phyloP scores from a whole-genome alignment of 2,888 invertebrate genomes.

The Himalopsyche anomala region DNA sequence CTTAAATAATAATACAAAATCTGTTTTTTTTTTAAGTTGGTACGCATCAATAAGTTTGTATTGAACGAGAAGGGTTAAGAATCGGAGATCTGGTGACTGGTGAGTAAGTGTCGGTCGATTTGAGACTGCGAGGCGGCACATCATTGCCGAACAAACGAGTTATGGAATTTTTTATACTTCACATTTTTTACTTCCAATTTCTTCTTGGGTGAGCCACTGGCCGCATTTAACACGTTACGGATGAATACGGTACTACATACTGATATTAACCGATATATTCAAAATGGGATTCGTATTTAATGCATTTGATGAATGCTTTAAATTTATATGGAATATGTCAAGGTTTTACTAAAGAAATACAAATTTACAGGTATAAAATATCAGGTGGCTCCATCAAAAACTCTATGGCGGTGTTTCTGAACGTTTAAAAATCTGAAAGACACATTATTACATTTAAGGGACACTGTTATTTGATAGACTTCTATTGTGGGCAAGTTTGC shows the following conservation, averaged over 20 bases:
- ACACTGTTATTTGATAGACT: too few species aligned
- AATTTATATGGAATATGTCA: too few species aligned
- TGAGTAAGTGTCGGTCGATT: slow-evolving; percentile 11
- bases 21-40: background rate
- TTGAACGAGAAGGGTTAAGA: background rate
- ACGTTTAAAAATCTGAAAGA: too few species aligned
- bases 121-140: slow-evolving; percentile 23
- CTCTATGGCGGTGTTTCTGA: too few species aligned
- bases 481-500: too few species aligned
- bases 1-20: background rate
- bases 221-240: background rate
- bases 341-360: too few species aligned
- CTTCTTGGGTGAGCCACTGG: slow-evolving; percentile 17
- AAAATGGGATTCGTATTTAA: too few species aligned
- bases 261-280: too few species aligned
- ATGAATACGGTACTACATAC: background rate
- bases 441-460: too few species aligned
- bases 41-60: background rate
- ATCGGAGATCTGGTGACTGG: background rate
- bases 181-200: slow-evolving; percentile 5
- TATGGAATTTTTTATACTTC: background rate
- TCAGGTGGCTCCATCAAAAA: too few species aligned
- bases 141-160: slow-evolving; percentile 19
- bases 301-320: too few species aligned
- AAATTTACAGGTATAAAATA: too few species aligned